Evolutionary conservation across 2,113 vertebrate species (phyloP), one percentile per base, ranked within the genome.

Genomic region (Tympanuchus pallidicinctus): DNA sequence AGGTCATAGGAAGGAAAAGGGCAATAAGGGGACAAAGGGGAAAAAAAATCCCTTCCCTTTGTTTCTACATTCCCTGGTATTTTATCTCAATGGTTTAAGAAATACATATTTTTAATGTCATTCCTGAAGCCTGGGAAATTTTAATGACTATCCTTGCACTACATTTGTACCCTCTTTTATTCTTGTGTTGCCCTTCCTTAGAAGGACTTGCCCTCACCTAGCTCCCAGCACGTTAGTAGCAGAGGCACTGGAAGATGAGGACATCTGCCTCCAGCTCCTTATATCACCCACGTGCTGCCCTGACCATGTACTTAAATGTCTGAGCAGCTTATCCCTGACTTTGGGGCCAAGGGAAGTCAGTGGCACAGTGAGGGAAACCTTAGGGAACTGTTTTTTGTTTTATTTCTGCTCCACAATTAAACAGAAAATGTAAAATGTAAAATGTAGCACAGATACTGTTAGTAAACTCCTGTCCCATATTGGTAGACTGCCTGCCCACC

Each of bases 1-100:
- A 96, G n/a, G 66, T 87, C 56, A 17, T 16, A 89, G 73, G 75
- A 86, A 95, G 72, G 50, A 90, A 91, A 86, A 91, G 66, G 56
- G 52, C 56, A 89, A 43, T 42, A 93, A 42, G 59, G 11, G 61
- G 57, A 48, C 63, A 86, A 50, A 34, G 54, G 80, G 5, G n/a
- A 56, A 83, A 47, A 57, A 2, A 61, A 60, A 66, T 27, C 21
- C 22, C 76, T 65, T 38, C 18, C 13, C 5, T 32, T 48, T 7
- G 3, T 66, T 77, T 42, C 16, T 64, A 18, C 20, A 11, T 81
- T 4, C 11, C 10, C 6, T 6, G 6, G 6, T 38, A 40, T 72
- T 50, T 61, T 61, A 69, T 32, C 25, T 90, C n/a, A 54, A 36
- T 6, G 11, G 0, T 60, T 84, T 75, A 54, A 89, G 47, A 86